Conservation (phyloP, 2,113 vertebrate genomes). For the Otus sunia region DNA sequence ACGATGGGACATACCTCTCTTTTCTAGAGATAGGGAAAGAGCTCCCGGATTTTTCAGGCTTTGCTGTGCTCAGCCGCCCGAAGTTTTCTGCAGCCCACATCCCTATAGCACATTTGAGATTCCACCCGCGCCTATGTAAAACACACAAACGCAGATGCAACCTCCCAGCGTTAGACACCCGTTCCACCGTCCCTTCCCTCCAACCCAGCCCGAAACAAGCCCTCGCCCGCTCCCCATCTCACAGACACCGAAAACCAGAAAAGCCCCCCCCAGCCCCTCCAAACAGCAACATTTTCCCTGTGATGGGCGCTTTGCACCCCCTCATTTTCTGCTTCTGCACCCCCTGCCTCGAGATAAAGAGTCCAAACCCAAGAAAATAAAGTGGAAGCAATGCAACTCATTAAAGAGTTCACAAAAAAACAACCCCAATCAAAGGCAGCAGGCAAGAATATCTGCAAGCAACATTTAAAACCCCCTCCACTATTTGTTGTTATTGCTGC, state of each 20-base stretch:
- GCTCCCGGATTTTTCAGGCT: neutral
- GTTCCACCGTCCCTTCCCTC: neutral
- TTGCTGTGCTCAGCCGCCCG: neutral
- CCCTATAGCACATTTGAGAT: neutral
- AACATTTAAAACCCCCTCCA: constrained; percentile 12
- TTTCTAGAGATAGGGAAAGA: neutral
- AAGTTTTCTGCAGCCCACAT: neutral
- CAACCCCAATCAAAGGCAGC: neutral
- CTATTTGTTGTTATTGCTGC: constrained; percentile 12
- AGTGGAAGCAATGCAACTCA: neutral
- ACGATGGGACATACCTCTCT: neutral
- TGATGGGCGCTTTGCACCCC: neutral
- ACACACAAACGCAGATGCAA: neutral
- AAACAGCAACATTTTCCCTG: neutral
- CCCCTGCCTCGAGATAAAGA: neutral
- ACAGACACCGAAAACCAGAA: neutral
- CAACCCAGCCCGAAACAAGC: neutral
- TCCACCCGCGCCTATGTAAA: neutral
- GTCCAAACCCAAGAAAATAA: neutral
- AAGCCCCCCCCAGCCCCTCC: neutral
- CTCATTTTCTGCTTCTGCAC: neutral
- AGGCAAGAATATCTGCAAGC: neutral
- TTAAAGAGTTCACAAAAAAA: neutral
- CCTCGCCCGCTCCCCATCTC: neutral
- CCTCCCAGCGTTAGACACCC: neutral